Percentiles rank a stretch among this genome's conserved stretches.
Evolutionary conservation across 1,140 invertebrate genomes (phyloP).

Genomic region (Dreissena rostriformis): DNA sequence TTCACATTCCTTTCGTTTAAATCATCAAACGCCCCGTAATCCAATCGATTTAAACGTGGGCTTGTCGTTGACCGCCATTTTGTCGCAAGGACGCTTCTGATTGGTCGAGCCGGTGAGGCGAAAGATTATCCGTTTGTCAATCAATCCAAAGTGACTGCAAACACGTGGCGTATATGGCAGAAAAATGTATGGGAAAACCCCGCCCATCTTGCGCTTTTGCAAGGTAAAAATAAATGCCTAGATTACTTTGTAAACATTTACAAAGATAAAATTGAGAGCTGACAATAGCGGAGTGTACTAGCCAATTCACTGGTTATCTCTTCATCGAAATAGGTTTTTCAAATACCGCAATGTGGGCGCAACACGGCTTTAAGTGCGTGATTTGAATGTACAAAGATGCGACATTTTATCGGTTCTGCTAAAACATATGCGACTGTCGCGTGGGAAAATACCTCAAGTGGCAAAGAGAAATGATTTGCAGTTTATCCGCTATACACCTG

Average conservation of each 20-base stretch:
- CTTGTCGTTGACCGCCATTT: neutral
- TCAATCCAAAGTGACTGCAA: slow-evolving; percentile 41
- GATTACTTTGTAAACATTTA: slow-evolving; percentile 55
- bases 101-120: slow-evolving; percentile 33
- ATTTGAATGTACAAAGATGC: too few species aligned
- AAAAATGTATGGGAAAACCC: slow-evolving; percentile 55
- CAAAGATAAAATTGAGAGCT: slow-evolving; percentile 53
- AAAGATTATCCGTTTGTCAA: slow-evolving; percentile 46
- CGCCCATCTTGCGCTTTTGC: slow-evolving; percentile 50
- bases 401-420: too few species aligned
- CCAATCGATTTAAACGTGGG: slow-evolving; percentile 36
- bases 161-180: slow-evolving; percentile 48
- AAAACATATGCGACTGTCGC: slow-evolving; percentile 38
- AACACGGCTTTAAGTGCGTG: too few species aligned
- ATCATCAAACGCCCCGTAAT: neutral
- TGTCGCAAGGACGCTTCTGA: slow-evolving; percentile 6
- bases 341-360: slow-evolving; percentile 7
- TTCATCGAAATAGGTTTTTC: slow-evolving; percentile 35
- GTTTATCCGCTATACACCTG: slow-evolving; percentile 50
- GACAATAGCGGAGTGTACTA: slow-evolving; percentile 48
- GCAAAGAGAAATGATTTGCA: slow-evolving; percentile 43
- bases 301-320: slow-evolving; percentile 29
- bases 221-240: slow-evolving; percentile 52
- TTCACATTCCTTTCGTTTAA: neutral
- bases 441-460: slow-evolving; percentile 60